These are phyloP conservation scores for Hyalella azteca DNA, from an alignment of 2,888 invertebrate genomes.

Conservation along the genomic window DNA sequence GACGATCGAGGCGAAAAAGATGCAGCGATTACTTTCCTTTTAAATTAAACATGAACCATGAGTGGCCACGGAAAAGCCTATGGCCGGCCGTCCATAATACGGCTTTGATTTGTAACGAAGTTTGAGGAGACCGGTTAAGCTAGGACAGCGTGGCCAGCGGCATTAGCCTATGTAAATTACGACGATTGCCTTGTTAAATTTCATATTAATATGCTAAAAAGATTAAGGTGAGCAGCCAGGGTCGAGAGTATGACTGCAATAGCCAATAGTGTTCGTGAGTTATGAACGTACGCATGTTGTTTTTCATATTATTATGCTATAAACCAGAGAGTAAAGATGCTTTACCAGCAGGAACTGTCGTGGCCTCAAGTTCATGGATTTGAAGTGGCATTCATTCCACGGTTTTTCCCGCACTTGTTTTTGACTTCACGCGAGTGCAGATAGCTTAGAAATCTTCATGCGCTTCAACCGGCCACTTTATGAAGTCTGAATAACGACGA, in stretches of 20 bases:
- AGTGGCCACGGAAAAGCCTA: no score
- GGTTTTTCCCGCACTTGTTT: conserved; percentile 13
- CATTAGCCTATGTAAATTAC: conserved; percentile 36
- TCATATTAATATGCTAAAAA: conserved; percentile 40
- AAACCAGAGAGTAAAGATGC: conserved; percentile 24
- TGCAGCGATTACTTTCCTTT: no score
- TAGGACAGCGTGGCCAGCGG: neutral
- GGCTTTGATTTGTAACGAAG: no score
- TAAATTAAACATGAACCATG: no score
- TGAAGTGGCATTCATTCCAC: neutral
- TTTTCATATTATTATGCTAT: conserved; percentile 37
- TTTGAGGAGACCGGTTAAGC: neutral
- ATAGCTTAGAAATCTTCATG: no score
- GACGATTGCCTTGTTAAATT: conserved; percentile 37
- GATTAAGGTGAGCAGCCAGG: conserved; percentile 20
- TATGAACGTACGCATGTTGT: conserved; percentile 23
- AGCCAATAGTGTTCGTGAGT: conserved; percentile 35
- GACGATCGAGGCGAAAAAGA: no score
- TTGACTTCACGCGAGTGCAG: neutral
- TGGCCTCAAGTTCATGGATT: neutral
- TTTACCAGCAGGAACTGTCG: conserved; percentile 20
- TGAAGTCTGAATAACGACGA: neutral
- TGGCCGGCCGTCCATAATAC: no score
- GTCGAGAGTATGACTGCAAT: conserved; percentile 35
- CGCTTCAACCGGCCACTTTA: neutral